phyloP scores from a whole-genome alignment of 1,140 invertebrate genomes.

The Stenopsyche tienmushanensis region DNA sequence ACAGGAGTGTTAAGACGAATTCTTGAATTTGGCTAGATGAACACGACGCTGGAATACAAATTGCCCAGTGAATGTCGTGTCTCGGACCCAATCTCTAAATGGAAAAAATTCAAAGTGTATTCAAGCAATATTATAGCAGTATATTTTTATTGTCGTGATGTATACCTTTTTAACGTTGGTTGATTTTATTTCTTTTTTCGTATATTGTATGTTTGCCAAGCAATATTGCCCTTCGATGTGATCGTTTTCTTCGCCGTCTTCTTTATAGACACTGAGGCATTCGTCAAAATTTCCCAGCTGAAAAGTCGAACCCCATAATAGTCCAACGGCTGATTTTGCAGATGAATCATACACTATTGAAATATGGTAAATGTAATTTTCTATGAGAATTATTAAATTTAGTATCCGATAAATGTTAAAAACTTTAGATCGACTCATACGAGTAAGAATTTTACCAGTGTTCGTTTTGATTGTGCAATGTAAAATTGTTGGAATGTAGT shows the following conservation, averaged over 20 bases:
- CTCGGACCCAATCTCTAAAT: slow-evolving; percentile 48
- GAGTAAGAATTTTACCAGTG: no score
- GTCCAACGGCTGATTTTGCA: slow-evolving; percentile 62
- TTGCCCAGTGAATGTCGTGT: slow-evolving; percentile 61
- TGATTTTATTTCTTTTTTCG: slow-evolving; percentile 19
- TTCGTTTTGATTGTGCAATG: no score
- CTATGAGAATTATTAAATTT: no score
- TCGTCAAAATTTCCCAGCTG: slow-evolving; percentile 71
- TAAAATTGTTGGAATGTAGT: no score
- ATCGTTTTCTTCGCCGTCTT: slow-evolving; percentile 45
- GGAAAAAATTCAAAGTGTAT: not conserved
- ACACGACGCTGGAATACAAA: slow-evolving; percentile 64
- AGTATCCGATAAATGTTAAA: no score
- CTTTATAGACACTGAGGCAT: slow-evolving; percentile 51
- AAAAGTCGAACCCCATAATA: slow-evolving; percentile 62
- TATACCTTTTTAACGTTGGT: slow-evolving; percentile 29
- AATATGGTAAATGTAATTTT: slow-evolving; percentile 19
- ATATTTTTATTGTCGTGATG: slow-evolving; percentile 11
- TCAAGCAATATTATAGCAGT: not conserved
- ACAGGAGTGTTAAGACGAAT: slow-evolving; percentile 57
- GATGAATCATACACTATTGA: slow-evolving; percentile 65
- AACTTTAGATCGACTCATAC: no score
- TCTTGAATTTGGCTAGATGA: slow-evolving; percentile 52
- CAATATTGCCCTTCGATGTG: slow-evolving; percentile 61
- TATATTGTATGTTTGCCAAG: slow-evolving; percentile 48